Evolutionary conservation across 2,113 vertebrate species (phyloP), one percentile per base, ranked within the genome.

Genomic region (Gymnogyps californianus): DNA sequence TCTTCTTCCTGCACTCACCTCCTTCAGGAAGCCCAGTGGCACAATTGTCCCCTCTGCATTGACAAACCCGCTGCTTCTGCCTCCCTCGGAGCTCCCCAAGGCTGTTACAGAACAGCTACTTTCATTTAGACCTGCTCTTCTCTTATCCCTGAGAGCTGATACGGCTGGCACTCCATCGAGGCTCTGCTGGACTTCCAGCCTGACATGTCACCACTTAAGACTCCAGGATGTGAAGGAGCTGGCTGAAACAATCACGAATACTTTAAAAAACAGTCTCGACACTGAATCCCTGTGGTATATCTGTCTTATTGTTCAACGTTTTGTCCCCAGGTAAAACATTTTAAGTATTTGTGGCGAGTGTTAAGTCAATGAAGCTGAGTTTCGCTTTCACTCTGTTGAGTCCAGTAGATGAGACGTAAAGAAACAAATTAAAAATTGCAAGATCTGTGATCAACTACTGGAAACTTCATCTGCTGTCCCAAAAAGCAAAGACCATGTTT

Each of bases 81-180:
- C 10, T 66, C 22, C 29, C 16, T 49, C 0, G 0, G 28, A 62
- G 36, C 5, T 74, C n/a, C 32, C 21, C 8, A 58, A 40, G 18
- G 52, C 10, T 83, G 13, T 34, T 65, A 38, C 3, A 42, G 28
- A 38, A 34, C 9, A 59, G 4, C 12, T 62, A 54, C 21, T 81
- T 90, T 38, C 22, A 29, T 49, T 61, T 36, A 77, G 47, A 22
- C 9, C 11, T 61, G 42, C 10, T 82, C 2, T 32, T 71, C 29
- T 87, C 31, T 65, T 46, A 34, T 3, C 9, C 25, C 36, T 8
- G 34, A 74, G 24, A 81, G 15, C 38, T 75, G 67, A 40, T 49
- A 61, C 0, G 4, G 10, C 12, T 1, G 1, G 29, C 54, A 58
- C 16, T 52, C 21, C 44, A n/a, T 13, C 20, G n/a, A 54, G 26